A percentile compares a stretch with the other conserved stretches of the same genome.
phyloP scores from a whole-genome alignment of 92 coral and sea anemone species.

The Palythoa caribaeorum region DNA sequence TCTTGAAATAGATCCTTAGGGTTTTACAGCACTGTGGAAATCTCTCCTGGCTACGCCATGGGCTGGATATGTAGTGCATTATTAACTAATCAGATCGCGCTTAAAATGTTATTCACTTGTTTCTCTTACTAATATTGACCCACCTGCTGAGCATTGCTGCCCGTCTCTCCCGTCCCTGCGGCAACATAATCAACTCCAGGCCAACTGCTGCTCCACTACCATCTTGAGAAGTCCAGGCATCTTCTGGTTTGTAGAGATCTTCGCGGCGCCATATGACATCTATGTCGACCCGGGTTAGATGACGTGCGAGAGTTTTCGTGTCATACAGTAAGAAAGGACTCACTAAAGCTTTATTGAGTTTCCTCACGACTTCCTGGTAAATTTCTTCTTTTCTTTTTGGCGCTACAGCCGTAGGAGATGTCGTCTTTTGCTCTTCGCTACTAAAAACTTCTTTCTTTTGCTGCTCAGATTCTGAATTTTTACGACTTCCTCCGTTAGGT shows the following conservation, averaged over 20 bases:
- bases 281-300: constrained; percentile 90
- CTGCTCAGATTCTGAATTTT: constrained; percentile 18
- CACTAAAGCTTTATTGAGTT: constrained; percentile 76
- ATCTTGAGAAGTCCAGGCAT: constrained; percentile 67
- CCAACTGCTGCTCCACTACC: constrained; percentile 89
- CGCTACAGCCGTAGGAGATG: constrained; percentile 13
- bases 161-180: constrained; percentile 93
- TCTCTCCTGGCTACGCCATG: too few species aligned
- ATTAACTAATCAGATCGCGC: too few species aligned
- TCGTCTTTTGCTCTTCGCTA: not conserved
- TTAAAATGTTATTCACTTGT: not conserved
- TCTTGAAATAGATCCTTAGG: too few species aligned
- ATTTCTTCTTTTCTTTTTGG: constrained; percentile 57
- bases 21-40: too few species aligned
- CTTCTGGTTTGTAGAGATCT: constrained; percentile 56
- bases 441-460: not conserved
- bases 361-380: constrained; percentile 80
- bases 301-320: constrained; percentile 88
- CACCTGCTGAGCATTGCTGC: constrained; percentile 83
- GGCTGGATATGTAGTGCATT: too few species aligned
- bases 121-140: not conserved
- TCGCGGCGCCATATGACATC: constrained; percentile 78
- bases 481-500: constrained; percentile 7
- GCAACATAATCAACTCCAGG: constrained; percentile 85
- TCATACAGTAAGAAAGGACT: constrained; percentile 75